Percentiles rank a stretch among this genome's conserved stretches.
Conservation (phyloP, 2,113 vertebrate species). For the Geothlypis trichas region DNA sequence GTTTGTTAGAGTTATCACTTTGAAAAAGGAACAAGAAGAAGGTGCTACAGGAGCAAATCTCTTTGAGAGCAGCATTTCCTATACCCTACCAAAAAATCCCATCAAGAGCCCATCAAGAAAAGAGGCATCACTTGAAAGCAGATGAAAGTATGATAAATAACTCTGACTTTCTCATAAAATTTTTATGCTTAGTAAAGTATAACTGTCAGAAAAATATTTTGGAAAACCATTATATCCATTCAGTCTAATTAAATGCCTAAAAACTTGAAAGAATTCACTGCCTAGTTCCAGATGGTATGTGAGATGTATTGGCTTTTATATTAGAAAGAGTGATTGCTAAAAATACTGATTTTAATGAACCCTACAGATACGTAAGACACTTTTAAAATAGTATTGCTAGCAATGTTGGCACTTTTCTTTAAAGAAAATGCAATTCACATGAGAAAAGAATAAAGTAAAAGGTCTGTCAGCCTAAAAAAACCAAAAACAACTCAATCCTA, state of each 20-base stretch:
- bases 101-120: background rate
- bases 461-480: background rate
- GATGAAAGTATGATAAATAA: background rate
- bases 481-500: background rate
- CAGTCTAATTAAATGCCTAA: conserved; percentile 22
- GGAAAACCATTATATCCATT: background rate
- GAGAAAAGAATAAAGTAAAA: background rate
- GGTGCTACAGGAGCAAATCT: background rate
- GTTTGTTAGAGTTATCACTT: background rate
- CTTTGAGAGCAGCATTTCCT: background rate
- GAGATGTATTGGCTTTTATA: conserved; percentile 3
- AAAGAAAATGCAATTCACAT: background rate
- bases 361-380: background rate
- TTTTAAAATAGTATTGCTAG: background rate
- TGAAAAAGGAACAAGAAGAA: background rate
- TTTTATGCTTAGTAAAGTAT: background rate
- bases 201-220: background rate
- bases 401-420: background rate
- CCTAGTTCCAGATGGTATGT: background rate
- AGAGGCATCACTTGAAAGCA: background rate
- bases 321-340: background rate
- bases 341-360: conserved; percentile 1
- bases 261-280: background rate
- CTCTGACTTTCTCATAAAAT: background rate
- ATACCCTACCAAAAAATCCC: background rate